A percentile compares a stretch with the other conserved stretches of the same genome.
phyloP scores from a whole-genome alignment of 2,113 vertebrate species.

The Sisor rabdophorus region DNA sequence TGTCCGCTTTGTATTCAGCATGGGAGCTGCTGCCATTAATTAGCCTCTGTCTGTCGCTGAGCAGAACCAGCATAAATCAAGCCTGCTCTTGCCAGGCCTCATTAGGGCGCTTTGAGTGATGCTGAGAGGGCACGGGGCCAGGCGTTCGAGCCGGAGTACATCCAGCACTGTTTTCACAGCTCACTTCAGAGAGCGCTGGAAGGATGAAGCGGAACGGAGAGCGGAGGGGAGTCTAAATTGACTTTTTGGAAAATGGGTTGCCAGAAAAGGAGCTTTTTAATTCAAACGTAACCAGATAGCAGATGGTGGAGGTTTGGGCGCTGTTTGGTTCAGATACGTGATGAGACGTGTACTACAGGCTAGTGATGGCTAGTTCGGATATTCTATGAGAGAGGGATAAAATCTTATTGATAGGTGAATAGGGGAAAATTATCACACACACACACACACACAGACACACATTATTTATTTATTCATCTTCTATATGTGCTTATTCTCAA shows the following conservation, averaged over 20 bases:
- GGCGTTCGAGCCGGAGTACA: constrained; percentile 13
- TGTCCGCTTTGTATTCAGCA: constrained; percentile 36
- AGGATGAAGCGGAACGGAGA: constrained; percentile 14
- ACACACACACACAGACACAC: background rate
- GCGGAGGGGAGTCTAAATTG: constrained; percentile 21
- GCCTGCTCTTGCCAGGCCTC: constrained; percentile 39
- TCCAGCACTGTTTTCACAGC: constrained; percentile 25
- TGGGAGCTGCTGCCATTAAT: constrained; percentile 44
- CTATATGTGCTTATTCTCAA: too few relatives aligned
- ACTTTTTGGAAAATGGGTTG: constrained; percentile 27
- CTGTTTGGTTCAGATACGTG: background rate
- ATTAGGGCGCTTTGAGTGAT: constrained; percentile 36
- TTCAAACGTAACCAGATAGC: constrained; percentile 2
- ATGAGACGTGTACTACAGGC: too few relatives aligned
- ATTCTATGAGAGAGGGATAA: background rate
- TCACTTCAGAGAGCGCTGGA: constrained; percentile 10
- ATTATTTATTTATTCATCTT: too few relatives aligned
- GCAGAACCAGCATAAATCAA: constrained; percentile 40
- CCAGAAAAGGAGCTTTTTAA: background rate
- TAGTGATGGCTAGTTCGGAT: background rate
- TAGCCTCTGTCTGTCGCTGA: constrained; percentile 37
- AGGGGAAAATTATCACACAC: background rate
- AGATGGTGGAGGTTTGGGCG: background rate
- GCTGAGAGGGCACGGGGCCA: constrained; percentile 36
- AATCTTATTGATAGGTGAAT: background rate